These are phyloP conservation scores for Petromus typicus DNA, from an alignment of 2,113 vertebrate species.

Conservation along the genomic window DNA sequence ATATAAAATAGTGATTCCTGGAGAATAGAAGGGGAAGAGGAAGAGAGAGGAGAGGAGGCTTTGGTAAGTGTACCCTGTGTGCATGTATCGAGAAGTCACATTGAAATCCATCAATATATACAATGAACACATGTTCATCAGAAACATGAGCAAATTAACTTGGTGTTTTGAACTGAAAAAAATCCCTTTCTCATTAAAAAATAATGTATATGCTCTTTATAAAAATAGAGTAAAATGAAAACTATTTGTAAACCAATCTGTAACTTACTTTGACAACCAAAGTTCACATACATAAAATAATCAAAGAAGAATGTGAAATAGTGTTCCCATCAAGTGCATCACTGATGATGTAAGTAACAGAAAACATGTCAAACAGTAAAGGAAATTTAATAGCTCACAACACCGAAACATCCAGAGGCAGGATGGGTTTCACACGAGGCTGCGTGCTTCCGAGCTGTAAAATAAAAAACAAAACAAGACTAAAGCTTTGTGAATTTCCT, in stretches of 20 bases:
- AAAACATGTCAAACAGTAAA: not conserved
- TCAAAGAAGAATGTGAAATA: conserved; percentile 14
- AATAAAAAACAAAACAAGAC: no score
- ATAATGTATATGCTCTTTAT: not conserved
- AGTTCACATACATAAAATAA: not conserved
- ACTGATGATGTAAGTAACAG: not conserved
- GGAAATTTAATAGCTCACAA: not conserved
- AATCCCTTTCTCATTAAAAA: not conserved
- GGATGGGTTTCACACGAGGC: not conserved
- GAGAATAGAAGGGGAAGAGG: not conserved
- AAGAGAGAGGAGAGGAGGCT: no score
- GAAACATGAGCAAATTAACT: not conserved
- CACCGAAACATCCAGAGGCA: not conserved
- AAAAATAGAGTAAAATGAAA: not conserved
- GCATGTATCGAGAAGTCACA: not conserved
- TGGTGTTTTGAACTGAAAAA: not conserved
- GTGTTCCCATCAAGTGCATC: not conserved
- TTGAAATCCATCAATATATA: not conserved
- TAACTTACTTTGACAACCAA: not conserved
- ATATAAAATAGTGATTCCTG: not conserved
- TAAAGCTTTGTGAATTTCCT: no score
- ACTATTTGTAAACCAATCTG: not conserved
- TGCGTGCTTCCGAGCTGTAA: no score
- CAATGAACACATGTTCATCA: not conserved
- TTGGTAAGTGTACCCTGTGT: no score